Base-by-base conservation (phyloP, 2,888 invertebrate genomes). In the Cinara cedri region DNA sequence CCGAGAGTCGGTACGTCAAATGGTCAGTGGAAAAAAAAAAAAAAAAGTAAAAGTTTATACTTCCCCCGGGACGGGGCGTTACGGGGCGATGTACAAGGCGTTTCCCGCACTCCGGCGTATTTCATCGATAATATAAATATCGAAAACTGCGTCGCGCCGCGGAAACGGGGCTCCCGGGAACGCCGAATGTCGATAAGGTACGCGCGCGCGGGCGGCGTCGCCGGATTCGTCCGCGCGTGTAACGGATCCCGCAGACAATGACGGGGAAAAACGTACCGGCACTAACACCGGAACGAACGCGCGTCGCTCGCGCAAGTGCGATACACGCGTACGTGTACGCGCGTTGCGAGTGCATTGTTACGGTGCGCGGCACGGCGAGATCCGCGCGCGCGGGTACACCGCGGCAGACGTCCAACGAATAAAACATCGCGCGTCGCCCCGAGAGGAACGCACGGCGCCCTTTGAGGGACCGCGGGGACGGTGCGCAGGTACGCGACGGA, bases 401-500 rank as follows among this genome's bases (percentile, higher is more conserved):
- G n/a, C 4, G 42, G n/a, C n/a, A 24, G 54, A 42, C 19, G n/a
- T 51, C 16, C 16, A 76, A 76, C 57, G 68, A 57, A 76, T 68
- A 66, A 68, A 49, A 76, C 57, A 76, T 60, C 13, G n/a, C 65
- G 14, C n/a, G 1, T 16, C 3, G 51, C 42, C 34, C 21, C 10
- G 2, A 26, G 24, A 74, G 55, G 65, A 34, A 34, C 6, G 6
- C 34, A 34, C 34, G 21, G 44, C 44, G 3, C 26, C 9, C 55
- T 55, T 44, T 55, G n/a, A 55, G 24, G 26, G 44, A 34, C 14
- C 24, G 1, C 21, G 21, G 6, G 6, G 34, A 55, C 63, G 34
- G 34, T 19, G 55, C 44, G 42, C 34, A 34, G 54, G 65, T 75
- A 65, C 75, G 75, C 65, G 65, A 34, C 54, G 65, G 65, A 65